Evolutionary conservation across 2,113 vertebrate species (phyloP).

Genomic region (Ia io): DNA sequence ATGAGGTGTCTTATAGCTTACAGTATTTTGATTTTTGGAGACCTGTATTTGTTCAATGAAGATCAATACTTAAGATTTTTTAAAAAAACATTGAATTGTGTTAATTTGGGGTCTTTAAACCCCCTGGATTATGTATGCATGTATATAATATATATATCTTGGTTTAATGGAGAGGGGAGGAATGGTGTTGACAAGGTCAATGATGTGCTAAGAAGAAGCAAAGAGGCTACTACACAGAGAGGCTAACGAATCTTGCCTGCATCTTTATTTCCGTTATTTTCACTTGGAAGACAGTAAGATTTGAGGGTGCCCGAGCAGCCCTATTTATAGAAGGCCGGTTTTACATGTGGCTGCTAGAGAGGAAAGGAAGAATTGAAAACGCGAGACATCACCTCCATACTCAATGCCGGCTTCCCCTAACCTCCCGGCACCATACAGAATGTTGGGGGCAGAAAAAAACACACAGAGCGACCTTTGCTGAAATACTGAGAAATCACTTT

Average conservation of each 20-base stretch:
- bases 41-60: not conserved
- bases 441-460: not conserved
- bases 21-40: not conserved
- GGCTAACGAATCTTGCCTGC: constrained; percentile 81
- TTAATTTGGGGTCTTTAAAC: not conserved
- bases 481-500: not conserved
- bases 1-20: not conserved
- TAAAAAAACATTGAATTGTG: not conserved
- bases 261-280: constrained; percentile 87
- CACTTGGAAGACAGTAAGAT: constrained; percentile 87
- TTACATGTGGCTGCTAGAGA: constrained; percentile 77
- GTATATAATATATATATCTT: not conserved
- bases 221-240: constrained; percentile 60
- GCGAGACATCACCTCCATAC: constrained; percentile 50
- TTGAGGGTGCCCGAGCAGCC: constrained; percentile 87
- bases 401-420: constrained; percentile 17
- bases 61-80: not conserved
- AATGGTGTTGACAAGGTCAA: not conserved
- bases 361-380: constrained; percentile 20
- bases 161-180: not conserved
- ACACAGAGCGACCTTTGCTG: not conserved
- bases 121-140: not conserved
- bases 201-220: not conserved
- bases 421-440: not conserved
- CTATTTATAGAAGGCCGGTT: constrained; percentile 91